Evolutionary conservation across 2,888 invertebrate species (phyloP), one percentile per base, ranked within the genome.

Genomic region (Notodonta ziczac): DNA sequence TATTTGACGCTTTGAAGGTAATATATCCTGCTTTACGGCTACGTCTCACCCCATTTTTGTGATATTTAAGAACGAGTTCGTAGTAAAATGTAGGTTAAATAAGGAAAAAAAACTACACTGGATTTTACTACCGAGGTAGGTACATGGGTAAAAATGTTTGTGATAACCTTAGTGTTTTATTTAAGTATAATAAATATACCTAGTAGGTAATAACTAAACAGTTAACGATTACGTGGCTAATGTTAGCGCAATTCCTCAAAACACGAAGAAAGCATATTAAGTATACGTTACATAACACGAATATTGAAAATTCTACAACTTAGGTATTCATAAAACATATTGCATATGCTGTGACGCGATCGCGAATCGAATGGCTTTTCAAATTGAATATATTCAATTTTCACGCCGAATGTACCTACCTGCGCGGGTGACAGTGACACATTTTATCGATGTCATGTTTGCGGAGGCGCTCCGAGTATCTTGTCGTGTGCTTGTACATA

Each of bases 401-500:
- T 42, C 42, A 42, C 42, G 12, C 10, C 51, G 51, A 1, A 4
- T 51, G 9, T 51, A 56, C 13, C 40, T 51, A 56, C 13, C 40
- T 57, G 42, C 60, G 42, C 60, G 53, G 56, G 55, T 58, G 35
- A 62, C 61, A 60, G 62, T 62, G 53, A 63, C 62, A 63, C 57
- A 14, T 39, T 61, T 67, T 70, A 72, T 76, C 63, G 69, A 70
- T 77, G 74, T 77, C 68, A 69, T 74, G 63, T 76, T 77, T 79
- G 71, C 65, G 35, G 62, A 69, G 67, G 58, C 60, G 66, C 62
- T 61, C 60, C 60, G 44, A 63, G 63, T 42, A 63, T 63, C 59
- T 61, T 63, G 67, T 24, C 24, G 24, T 24, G 24, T 24, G 24
- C 24, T 24, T 24, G 24, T 24, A 24, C 24, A 24, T 64, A 60